Base-by-base conservation (phyloP, 2,888 invertebrate species). In the Scaptomyza tumidula region DNA sequence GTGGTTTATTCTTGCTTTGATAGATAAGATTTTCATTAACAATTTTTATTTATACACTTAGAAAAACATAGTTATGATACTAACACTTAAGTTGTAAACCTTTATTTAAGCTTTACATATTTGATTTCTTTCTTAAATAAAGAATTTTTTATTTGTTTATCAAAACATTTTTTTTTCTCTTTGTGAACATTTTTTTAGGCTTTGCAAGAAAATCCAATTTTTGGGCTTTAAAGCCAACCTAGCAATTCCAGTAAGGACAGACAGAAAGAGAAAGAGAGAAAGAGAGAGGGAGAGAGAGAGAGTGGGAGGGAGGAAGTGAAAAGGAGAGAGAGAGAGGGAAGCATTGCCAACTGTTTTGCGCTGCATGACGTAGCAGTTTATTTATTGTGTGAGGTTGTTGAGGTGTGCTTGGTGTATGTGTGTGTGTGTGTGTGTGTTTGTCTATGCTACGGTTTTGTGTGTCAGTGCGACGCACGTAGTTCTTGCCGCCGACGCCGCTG, bases 361-460 rank as follows among this genome's bases (percentile, higher is more conserved):
- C 78, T 83, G 81, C 81, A 86, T 89, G 89, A 84, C 89, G 76
- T 76, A 70, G 74, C 84, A 78, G 66, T 80, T 86, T 80, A 78
- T 87, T 80, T 87, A 87, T 87, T 87, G 74, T 84, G 82, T 72
- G 73, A 80, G 83, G 75, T 71, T 76, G 63, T 67, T 79, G 65
- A 70, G 70, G 61, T 76, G 76, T 73, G 73, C 72, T 78, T 29
- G 45, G 63, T 64, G 49, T 69, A 46, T 46, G 31, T 55, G 16
- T 71, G 70, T 70, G 10, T 33, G 10, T 33, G 6, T 46, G 31
- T 55, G 16, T 67, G 39, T 74, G 49, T 55, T 59, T 81, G 73
- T 81, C 66, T 75, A 65, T 71, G 78, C 64, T 71, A 60, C 45
- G 63, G 57, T 60, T 52, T 52, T 67, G 66, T 73, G 63, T 71